phyloP scores from a whole-genome alignment of 2,113 vertebrate genomes.

The Phylloscopus whistleri region DNA sequence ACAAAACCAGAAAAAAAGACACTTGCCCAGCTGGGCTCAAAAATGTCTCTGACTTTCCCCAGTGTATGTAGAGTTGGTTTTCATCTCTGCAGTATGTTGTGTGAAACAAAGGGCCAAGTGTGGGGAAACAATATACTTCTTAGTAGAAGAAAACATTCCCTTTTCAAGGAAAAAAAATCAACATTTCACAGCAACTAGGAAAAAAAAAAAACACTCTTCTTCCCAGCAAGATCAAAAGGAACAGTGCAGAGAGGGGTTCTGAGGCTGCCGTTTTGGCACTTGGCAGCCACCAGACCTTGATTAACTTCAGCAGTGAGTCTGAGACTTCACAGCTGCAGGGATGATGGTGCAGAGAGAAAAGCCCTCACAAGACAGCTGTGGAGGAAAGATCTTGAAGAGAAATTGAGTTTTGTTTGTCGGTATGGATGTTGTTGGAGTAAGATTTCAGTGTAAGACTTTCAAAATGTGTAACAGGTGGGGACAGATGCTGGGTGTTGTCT shows the following conservation, averaged over 20 bases:
- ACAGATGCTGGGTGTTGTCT: neutral
- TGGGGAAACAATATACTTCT: neutral
- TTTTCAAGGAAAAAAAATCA: neutral
- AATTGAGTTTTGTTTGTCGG: neutral
- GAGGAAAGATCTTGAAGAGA: neutral
- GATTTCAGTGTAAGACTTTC: neutral
- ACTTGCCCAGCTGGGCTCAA: neutral
- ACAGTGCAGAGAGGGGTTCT: neutral
- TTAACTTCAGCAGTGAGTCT: neutral
- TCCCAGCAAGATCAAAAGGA: neutral
- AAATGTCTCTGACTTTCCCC: neutral
- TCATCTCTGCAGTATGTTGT: neutral
- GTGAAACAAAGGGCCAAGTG: neutral
- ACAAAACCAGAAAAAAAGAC: accelerated
- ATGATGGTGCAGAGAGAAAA: neutral
- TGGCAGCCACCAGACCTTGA: neutral
- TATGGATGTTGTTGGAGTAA: too few relatives aligned
- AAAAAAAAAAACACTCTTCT: neutral
- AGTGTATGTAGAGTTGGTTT: neutral
- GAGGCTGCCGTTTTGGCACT: neutral
- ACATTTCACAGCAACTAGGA: neutral
- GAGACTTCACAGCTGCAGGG: neutral
- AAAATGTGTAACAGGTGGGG: neutral
- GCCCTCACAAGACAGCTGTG: too few relatives aligned
- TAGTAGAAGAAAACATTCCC: neutral